Evolutionary conservation across 2,888 invertebrate species (phyloP).

Genomic region (Cremastobaeus sp.): DNA sequence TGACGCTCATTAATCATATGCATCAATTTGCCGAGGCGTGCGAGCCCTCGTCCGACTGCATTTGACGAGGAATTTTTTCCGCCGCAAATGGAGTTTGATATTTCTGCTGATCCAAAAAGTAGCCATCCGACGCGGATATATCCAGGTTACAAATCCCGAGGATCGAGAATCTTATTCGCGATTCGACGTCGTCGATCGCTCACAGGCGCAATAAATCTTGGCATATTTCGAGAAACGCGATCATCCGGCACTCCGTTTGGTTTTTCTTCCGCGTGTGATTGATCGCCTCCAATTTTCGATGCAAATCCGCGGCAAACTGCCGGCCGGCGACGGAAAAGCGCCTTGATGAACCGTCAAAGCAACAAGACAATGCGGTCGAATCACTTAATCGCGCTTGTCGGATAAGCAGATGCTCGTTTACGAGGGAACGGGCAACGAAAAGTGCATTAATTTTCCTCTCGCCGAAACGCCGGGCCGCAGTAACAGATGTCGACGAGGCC

Average conservation of each 20-base stretch:
- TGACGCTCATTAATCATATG: too few relatives aligned
- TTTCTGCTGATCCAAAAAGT: too few relatives aligned
- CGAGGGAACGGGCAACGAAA: conserved; percentile 32
- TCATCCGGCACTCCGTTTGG: conserved; percentile 10
- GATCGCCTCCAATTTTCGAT: conserved; percentile 12
- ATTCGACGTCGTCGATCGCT: conserved; percentile 17
- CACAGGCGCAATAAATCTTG: conserved; percentile 19
- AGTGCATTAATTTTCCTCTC: conserved; percentile 58
- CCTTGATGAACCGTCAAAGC: too few relatives aligned
- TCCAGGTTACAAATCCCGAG: conserved; percentile 4
- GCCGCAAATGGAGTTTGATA: too few relatives aligned
- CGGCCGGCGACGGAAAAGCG: not conserved
- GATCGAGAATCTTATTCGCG: conserved; percentile 14
- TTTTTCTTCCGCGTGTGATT: conserved; percentile 11
- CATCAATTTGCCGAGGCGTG: too few relatives aligned
- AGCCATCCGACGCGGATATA: too few relatives aligned
- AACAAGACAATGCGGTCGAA: conserved; percentile 32
- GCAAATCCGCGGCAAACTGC: conserved; percentile 10
- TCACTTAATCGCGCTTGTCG: conserved; percentile 28
- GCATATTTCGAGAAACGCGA: not conserved
- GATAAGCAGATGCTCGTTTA: conserved; percentile 54
- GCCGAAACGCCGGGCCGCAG: conserved; percentile 37
- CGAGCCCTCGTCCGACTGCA: not conserved
- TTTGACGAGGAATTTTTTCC: too few relatives aligned
- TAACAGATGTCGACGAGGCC: conserved; percentile 54